These are phyloP conservation scores for Phalloptychus januarius DNA, from an alignment of 2,797 vertebrate species.

Conservation along the genomic window DNA sequence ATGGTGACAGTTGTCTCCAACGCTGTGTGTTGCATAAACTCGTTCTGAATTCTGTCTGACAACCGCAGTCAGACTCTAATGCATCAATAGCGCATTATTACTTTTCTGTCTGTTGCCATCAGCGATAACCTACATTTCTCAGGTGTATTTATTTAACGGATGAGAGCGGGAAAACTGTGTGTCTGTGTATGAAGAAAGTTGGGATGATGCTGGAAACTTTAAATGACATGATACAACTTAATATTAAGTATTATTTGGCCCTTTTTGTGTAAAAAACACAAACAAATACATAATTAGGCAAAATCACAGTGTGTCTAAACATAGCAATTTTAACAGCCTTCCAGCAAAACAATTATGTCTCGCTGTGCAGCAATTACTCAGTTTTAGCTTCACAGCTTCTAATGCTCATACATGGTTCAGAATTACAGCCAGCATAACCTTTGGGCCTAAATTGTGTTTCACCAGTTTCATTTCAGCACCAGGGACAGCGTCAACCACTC, in stretches of 20 bases:
- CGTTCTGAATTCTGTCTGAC: constrained; percentile 62
- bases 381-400: not conserved
- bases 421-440: not conserved
- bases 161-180: not conserved
- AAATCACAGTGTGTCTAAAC: not conserved
- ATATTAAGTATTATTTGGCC: not conserved
- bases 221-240: constrained; percentile 6
- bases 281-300: not conserved
- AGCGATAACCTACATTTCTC: constrained; percentile 45
- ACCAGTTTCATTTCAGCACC: constrained; percentile 14
- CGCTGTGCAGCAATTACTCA: not conserved
- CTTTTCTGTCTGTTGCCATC: constrained; percentile 59
- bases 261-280: not conserved
- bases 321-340: not conserved
- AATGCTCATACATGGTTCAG: not conserved
- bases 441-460: not conserved
- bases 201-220: constrained; percentile 5
- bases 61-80: constrained; percentile 64
- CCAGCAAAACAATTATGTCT: not conserved
- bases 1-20: constrained; percentile 73
- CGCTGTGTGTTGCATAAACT: constrained; percentile 40
- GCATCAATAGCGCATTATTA: constrained; percentile 71
- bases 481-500: not conserved
- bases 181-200: not conserved
- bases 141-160: constrained; percentile 53